Conservation (phyloP, 53 echinoderm and acorn worm species). For the Echinarachnius parma region DNA sequence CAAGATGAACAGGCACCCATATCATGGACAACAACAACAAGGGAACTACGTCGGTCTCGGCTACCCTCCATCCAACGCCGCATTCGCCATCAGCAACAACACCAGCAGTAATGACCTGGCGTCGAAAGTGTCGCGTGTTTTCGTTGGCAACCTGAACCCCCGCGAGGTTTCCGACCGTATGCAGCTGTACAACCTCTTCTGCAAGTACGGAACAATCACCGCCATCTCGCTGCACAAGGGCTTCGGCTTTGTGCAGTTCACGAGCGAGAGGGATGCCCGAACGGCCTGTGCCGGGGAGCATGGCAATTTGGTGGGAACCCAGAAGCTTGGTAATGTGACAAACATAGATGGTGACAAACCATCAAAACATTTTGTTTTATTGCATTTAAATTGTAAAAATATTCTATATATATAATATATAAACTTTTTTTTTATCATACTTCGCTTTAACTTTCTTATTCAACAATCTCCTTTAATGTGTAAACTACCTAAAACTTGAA, state of each 20-base stretch:
- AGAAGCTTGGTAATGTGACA: conserved; percentile 37
- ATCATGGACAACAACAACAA: neutral
- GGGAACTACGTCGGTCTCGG: conserved; percentile 38
- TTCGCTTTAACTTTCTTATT: too few species aligned
- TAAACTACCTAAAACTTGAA: too few species aligned
- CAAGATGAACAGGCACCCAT: conserved; percentile 16
- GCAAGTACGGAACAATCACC: conserved; percentile 73
- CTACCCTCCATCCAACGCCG: conserved; percentile 4
- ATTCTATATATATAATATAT: too few species aligned
- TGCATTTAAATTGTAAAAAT: neutral
- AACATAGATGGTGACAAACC: neutral
- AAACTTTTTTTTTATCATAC: too few species aligned
- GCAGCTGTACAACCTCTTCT: conserved; percentile 65
- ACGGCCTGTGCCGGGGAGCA: conserved; percentile 69
- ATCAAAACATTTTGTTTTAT: neutral
- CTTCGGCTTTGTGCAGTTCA: conserved; percentile 86
- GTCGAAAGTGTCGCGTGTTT: conserved; percentile 77
- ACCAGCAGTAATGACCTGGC: conserved; percentile 84
- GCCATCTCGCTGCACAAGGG: conserved; percentile 88
- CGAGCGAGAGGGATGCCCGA: conserved; percentile 55
- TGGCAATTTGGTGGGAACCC: conserved; percentile 71
- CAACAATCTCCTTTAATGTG: too few species aligned
- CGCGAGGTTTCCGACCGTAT: conserved; percentile 60
- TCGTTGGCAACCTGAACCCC: conserved; percentile 94
- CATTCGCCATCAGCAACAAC: conserved; percentile 60